Conservation (phyloP, 92 coral and sea anemone species). For the Porites lobata region DNA sequence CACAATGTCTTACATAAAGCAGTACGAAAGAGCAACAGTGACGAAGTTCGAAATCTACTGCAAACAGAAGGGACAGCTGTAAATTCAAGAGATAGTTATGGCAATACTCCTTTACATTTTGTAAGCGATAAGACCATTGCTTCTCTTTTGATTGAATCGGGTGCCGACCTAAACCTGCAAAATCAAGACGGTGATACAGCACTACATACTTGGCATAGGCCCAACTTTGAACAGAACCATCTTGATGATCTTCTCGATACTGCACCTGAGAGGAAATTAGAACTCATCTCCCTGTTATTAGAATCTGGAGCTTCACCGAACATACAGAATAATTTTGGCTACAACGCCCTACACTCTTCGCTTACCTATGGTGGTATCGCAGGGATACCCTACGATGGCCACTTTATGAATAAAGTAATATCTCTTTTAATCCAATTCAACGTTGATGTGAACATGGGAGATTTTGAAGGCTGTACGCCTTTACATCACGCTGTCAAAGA, state of each 20-base stretch:
- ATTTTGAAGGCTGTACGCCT: slow-evolving; percentile 60
- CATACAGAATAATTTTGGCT: slow-evolving; percentile 50
- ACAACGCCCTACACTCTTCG: slow-evolving; percentile 38
- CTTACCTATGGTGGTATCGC: slow-evolving; percentile 57
- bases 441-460: slow-evolving; percentile 44
- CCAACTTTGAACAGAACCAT: background rate
- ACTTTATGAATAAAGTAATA: slow-evolving; percentile 15
- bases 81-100: slow-evolving; percentile 43
- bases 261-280: background rate
- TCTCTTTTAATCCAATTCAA: slow-evolving; percentile 30
- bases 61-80: slow-evolving; percentile 23
- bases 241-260: background rate
- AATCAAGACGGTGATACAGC: slow-evolving; percentile 54
- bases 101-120: slow-evolving; percentile 52
- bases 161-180: slow-evolving; percentile 49
- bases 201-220: slow-evolving; percentile 9
- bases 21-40: background rate
- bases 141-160: slow-evolving; percentile 22
- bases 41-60: background rate
- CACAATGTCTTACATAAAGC: background rate
- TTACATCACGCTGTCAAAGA: slow-evolving; percentile 62
- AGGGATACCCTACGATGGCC: slow-evolving; percentile 25
- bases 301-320: slow-evolving; percentile 61
- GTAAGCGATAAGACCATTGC: slow-evolving; percentile 33
- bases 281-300: slow-evolving; percentile 40